A percentile compares a stretch with the other conserved stretches of the same genome.
Evolutionary conservation across 2,797 vertebrate genomes (phyloP).

Genomic region (Euphonia xanthogaster): DNA sequence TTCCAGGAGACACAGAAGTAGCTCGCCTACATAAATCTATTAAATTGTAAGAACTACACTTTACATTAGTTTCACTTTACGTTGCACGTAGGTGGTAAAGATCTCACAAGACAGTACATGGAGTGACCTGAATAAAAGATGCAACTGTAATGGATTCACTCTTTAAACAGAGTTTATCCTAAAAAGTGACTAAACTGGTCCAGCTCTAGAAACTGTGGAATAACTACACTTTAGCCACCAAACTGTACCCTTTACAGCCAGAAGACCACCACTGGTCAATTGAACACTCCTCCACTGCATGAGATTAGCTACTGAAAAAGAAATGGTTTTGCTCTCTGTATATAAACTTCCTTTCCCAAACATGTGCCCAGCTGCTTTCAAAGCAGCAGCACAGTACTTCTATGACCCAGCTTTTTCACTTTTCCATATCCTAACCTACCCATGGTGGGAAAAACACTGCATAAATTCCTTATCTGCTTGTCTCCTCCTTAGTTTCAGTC

Average conservation of each 20-base stretch:
- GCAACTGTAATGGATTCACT: neutral
- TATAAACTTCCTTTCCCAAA: slow-evolving; percentile 13
- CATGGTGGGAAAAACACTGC: neutral
- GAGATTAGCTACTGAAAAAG: neutral
- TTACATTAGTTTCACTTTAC: neutral
- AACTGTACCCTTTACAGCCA: neutral
- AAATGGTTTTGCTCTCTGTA: neutral
- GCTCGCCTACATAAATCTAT: neutral
- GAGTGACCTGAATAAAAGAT: slow-evolving; percentile 19
- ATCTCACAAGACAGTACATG: neutral
- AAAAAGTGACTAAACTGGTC: neutral
- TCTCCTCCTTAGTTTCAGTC: slow-evolving; percentile 49
- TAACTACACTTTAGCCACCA: neutral
- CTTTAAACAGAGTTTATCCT: neutral
- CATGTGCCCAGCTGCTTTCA: slow-evolving; percentile 10
- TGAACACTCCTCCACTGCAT: neutral
- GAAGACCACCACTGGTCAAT: neutral
- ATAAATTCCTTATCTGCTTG: slow-evolving; percentile 58
- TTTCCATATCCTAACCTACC: slow-evolving; percentile 17
- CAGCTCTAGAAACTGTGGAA: neutral
- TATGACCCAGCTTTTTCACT: neutral
- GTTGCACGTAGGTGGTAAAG: neutral
- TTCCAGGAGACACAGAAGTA: neutral
- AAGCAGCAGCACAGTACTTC: neutral
- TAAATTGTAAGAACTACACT: neutral